A percentile compares a stretch with the other conserved stretches of the same genome.
These are phyloP conservation scores for Rhinoraja longicauda DNA, from an alignment of 2,797 vertebrate genomes.

Conservation along the genomic window DNA sequence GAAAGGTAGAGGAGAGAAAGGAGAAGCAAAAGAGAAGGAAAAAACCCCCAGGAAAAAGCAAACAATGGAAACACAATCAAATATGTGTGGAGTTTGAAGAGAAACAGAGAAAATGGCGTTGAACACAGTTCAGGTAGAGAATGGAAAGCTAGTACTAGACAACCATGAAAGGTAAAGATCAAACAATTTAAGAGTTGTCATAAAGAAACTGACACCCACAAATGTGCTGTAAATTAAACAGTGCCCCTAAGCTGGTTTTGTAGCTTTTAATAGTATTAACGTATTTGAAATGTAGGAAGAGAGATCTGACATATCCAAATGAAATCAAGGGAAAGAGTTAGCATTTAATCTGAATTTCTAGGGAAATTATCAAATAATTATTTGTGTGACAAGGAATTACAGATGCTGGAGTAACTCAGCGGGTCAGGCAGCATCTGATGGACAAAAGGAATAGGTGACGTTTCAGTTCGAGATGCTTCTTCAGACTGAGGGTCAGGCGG, in stretches of 20 bases:
- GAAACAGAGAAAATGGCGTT: not conserved
- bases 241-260: not conserved
- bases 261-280: not conserved
- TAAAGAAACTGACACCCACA: not conserved
- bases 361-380: not conserved
- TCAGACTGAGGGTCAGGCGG: too few relatives aligned
- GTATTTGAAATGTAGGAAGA: not conserved
- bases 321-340: too few relatives aligned
- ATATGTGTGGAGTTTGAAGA: not conserved
- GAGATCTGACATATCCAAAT: not conserved
- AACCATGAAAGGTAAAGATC: slow-evolving; percentile 1
- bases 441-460: too few relatives aligned
- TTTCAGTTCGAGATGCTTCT: too few relatives aligned
- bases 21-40: too few relatives aligned
- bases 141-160: not conserved
- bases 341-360: not conserved
- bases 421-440: too few relatives aligned
- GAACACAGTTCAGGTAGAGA: not conserved
- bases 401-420: too few relatives aligned
- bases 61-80: not conserved
- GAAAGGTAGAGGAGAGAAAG: too few relatives aligned
- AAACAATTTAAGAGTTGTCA: not conserved
- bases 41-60: not conserved
- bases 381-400: not conserved
- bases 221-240: not conserved